phyloP scores from a whole-genome alignment of 1,140 invertebrate genomes.

The Pachyrhynchus sulphureomaculatus region DNA sequence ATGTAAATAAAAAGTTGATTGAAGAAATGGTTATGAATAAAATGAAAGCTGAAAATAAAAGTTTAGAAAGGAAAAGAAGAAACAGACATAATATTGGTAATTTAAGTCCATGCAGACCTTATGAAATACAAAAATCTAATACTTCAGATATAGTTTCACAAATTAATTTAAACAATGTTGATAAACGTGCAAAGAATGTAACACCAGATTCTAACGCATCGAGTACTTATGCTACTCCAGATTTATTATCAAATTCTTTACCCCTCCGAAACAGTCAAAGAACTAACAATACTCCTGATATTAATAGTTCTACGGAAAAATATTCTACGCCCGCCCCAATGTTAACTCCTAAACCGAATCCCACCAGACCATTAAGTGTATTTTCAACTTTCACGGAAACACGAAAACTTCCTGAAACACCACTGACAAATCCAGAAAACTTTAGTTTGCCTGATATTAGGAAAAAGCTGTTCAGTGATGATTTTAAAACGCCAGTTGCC shows the following conservation, averaged over 20 bases:
- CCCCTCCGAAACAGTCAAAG: slow-evolving; percentile 37
- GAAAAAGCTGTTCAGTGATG: slow-evolving; percentile 36
- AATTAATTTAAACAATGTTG: slow-evolving; percentile 30
- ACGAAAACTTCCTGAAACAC: slow-evolving; percentile 11
- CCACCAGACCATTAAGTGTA: slow-evolving; percentile 32
- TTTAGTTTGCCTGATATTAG: slow-evolving; percentile 47
- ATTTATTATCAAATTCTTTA: slow-evolving; percentile 38
- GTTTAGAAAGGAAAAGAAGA: slow-evolving; percentile 42
- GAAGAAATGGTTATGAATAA: slow-evolving; percentile 79
- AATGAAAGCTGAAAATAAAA: slow-evolving; percentile 67
- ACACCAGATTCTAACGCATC: slow-evolving; percentile 18
- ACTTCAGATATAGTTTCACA: slow-evolving; percentile 40
- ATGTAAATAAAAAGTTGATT: slow-evolving; percentile 48
- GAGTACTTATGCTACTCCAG: slow-evolving; percentile 37
- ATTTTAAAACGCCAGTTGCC: slow-evolving; percentile 52
- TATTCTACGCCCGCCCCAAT: slow-evolving; percentile 17
- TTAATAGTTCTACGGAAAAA: slow-evolving; percentile 11
- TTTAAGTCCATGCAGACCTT: slow-evolving; percentile 37
- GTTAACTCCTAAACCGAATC: slow-evolving; percentile 2
- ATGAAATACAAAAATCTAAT: slow-evolving; percentile 43
- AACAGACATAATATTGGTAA: slow-evolving; percentile 26
- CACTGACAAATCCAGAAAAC: slow-evolving; percentile 34
- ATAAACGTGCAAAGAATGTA: slow-evolving; percentile 6
- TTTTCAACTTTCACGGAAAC: slow-evolving; percentile 19
- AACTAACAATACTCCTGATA: slow-evolving; percentile 8